phyloP scores from a whole-genome alignment of 2,797 vertebrate genomes.

The Echeneis naucrates region DNA sequence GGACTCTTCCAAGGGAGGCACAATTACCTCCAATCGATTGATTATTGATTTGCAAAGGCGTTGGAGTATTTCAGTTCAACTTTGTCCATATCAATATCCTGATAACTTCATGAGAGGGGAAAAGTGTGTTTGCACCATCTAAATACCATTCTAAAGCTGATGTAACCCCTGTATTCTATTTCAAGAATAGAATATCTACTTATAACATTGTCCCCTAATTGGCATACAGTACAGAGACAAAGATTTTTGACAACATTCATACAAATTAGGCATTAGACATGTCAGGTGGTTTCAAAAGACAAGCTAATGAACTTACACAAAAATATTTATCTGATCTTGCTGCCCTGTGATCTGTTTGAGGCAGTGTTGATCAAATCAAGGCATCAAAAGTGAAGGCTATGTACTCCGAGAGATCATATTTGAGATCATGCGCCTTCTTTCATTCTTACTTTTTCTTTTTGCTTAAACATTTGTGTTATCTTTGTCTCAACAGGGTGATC shows the following conservation, averaged over 20 bases:
- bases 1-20: slow-evolving; percentile 76
- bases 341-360: slow-evolving; percentile 62
- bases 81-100: slow-evolving; percentile 83
- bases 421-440: slow-evolving; percentile 54
- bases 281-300: slow-evolving; percentile 58
- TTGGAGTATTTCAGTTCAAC: slow-evolving; percentile 82
- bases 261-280: slow-evolving; percentile 36
- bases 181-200: slow-evolving; percentile 24
- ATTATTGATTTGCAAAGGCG: slow-evolving; percentile 80
- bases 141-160: slow-evolving; percentile 50
- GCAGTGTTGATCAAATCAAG: slow-evolving; percentile 69
- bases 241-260: slow-evolving; percentile 23
- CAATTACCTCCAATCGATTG: slow-evolving; percentile 85
- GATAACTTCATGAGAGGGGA: slow-evolving; percentile 75
- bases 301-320: slow-evolving; percentile 56
- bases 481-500: slow-evolving; percentile 64
- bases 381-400: slow-evolving; percentile 64
- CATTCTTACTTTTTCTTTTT: slow-evolving; percentile 24
- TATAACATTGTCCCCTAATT: slow-evolving; percentile 9
- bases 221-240: not conserved
- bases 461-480: slow-evolving; percentile 35
- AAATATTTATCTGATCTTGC: slow-evolving; percentile 55
- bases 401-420: slow-evolving; percentile 66
- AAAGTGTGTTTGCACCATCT: slow-evolving; percentile 43
- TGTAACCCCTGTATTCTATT: slow-evolving; percentile 49